phyloP scores from a whole-genome alignment of 1,140 invertebrate species.

The Asbolus verrucosus region DNA sequence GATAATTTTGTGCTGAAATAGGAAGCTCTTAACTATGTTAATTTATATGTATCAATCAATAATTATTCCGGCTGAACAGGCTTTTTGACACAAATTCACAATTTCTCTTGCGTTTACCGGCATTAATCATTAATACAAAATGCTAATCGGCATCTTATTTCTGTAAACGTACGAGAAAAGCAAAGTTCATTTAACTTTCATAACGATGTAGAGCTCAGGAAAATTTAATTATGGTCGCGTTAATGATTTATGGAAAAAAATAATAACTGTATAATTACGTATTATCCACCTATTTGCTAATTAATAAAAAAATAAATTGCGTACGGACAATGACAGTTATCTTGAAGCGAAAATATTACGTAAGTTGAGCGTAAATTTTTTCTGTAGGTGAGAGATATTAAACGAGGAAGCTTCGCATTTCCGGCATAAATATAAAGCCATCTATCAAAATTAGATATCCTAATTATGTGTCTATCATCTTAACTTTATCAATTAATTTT shows the following conservation, averaged over 20 bases:
- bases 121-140: too few species aligned
- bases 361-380: too few species aligned
- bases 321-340: constrained; percentile 17
- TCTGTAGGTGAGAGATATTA: constrained; percentile 17
- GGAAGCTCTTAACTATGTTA: constrained; percentile 6
- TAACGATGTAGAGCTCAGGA: not conserved
- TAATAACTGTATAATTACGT: not conserved
- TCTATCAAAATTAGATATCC: constrained; percentile 41
- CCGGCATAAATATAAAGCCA: constrained; percentile 15
- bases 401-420: constrained; percentile 8
- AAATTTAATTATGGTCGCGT: constrained; percentile 8
- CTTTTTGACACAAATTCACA: constrained; percentile 10
- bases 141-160: not conserved
- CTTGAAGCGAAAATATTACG: too few species aligned
- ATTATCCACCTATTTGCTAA: not conserved
- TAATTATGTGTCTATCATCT: constrained; percentile 39
- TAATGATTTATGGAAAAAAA: not conserved
- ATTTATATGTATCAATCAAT: not conserved
- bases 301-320: constrained; percentile 15
- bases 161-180: not conserved
- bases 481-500: constrained; percentile 39
- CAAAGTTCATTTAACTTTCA: constrained; percentile 3
- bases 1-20: not conserved
- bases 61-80: constrained; percentile 1
- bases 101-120: too few species aligned